Conservation (phyloP, 2,113 vertebrate species). For the Gymnobelideus leadbeateri region DNA sequence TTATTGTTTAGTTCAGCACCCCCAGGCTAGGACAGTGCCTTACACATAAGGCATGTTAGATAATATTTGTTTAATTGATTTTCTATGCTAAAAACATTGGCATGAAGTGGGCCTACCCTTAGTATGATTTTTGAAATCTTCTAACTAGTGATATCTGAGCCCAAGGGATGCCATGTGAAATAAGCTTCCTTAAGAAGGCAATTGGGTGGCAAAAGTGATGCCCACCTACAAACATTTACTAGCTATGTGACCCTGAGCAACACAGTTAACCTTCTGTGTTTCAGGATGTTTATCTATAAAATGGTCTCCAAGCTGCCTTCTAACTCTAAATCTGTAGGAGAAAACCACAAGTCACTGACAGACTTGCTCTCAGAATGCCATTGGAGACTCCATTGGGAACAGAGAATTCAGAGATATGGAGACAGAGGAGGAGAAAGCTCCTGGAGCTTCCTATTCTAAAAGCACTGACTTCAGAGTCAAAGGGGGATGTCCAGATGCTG, state of each 20-base stretch:
- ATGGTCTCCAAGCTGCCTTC: neutral
- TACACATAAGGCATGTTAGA: neutral
- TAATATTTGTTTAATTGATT: neutral
- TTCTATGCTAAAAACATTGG: neutral
- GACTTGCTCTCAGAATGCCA: neutral
- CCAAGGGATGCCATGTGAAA: neutral
- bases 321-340: neutral
- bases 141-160: neutral
- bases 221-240: neutral
- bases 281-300: neutral
- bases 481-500: neutral
- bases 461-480: neutral
- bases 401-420: neutral
- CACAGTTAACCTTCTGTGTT: neutral
- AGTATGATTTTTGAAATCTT: neutral
- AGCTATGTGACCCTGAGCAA: neutral
- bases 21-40: neutral
- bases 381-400: neutral
- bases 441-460: neutral
- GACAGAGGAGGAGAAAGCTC: neutral
- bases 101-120: neutral
- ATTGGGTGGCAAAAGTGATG: neutral
- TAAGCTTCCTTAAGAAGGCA: neutral
- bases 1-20: neutral
- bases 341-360: neutral